Evolutionary conservation across 2,113 vertebrate genomes (phyloP).

Genomic region (Neodontobutis hainanensis): DNA sequence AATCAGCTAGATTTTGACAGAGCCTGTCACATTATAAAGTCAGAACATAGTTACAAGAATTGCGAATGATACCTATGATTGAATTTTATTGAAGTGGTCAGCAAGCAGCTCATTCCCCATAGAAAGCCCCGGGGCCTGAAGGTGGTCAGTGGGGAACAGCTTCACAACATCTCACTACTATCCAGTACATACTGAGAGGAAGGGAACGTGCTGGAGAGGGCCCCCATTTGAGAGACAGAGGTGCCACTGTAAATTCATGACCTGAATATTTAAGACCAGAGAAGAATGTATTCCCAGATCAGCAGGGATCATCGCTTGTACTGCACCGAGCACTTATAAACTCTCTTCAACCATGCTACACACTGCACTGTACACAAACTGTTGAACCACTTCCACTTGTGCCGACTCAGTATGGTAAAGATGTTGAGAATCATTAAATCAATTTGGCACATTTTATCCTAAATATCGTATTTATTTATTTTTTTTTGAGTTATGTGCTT

Average conservation of each 20-base stretch:
- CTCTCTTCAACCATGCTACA: slow-evolving; percentile 11
- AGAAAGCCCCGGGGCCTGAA: slow-evolving; percentile 65
- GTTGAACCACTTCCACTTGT: not conserved
- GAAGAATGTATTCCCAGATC: slow-evolving; percentile 44
- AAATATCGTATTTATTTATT: too few relatives aligned
- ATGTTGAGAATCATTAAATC: too few relatives aligned
- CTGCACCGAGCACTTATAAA: slow-evolving; percentile 23
- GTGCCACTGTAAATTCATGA: slow-evolving; percentile 62
- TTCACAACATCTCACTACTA: slow-evolving; percentile 56
- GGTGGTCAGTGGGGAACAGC: slow-evolving; percentile 64
- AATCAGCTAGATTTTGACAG: slow-evolving; percentile 71
- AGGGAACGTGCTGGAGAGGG: slow-evolving; percentile 37
- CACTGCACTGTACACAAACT: not conserved
- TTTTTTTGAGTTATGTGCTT: too few relatives aligned
- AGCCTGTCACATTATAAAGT: slow-evolving; percentile 76
- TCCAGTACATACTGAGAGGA: slow-evolving; percentile 26
- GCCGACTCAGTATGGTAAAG: not conserved
- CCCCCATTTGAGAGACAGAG: slow-evolving; percentile 43
- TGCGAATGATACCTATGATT: slow-evolving; percentile 69
- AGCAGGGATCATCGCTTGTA: slow-evolving; percentile 18
- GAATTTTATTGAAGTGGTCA: slow-evolving; percentile 77
- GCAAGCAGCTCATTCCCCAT: slow-evolving; percentile 69
- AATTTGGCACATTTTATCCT: too few relatives aligned
- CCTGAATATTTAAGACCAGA: slow-evolving; percentile 50
- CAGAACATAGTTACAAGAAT: slow-evolving; percentile 74